A percentile compares a stretch with the other conserved stretches of the same genome.
These are phyloP conservation scores for Serinus canaria DNA, from an alignment of 2,113 vertebrate genomes.

Conservation along the genomic window DNA sequence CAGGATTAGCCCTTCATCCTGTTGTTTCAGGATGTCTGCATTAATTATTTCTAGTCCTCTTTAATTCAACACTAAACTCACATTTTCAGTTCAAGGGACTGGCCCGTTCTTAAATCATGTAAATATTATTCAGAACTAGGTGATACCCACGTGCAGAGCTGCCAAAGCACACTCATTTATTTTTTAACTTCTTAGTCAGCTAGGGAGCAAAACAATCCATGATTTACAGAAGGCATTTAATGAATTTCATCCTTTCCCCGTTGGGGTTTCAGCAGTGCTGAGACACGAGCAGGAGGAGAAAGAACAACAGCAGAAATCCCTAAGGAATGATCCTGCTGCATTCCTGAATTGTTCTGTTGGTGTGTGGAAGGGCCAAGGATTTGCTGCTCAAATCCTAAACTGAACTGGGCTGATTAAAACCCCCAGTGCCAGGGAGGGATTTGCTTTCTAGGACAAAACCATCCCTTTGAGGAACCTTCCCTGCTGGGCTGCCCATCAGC, in stretches of 20 bases:
- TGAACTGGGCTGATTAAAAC: background rate
- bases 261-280: background rate
- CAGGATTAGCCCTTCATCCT: conserved; percentile 32
- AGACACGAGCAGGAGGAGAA: background rate
- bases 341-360: background rate
- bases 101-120: background rate
- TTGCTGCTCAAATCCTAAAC: background rate
- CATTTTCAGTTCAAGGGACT: conserved; percentile 14
- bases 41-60: conserved; percentile 44
- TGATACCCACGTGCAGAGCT: background rate
- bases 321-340: background rate
- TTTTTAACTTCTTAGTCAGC: conserved; percentile 34
- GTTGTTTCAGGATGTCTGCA: background rate
- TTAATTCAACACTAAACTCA: conserved; percentile 37
- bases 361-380: background rate
- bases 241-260: conserved; percentile 9
- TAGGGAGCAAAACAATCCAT: conserved; percentile 17
- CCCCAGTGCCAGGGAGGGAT: background rate
- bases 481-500: background rate
- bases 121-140: conserved; percentile 27
- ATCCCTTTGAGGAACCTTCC: background rate
- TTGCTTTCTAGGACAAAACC: background rate
- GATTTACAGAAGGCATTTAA: conserved; percentile 30
- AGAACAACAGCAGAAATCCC: background rate
- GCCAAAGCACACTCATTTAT: conserved; percentile 36